phyloP scores from a whole-genome alignment of 2,888 invertebrate genomes.

The Drosophila mimica region DNA sequence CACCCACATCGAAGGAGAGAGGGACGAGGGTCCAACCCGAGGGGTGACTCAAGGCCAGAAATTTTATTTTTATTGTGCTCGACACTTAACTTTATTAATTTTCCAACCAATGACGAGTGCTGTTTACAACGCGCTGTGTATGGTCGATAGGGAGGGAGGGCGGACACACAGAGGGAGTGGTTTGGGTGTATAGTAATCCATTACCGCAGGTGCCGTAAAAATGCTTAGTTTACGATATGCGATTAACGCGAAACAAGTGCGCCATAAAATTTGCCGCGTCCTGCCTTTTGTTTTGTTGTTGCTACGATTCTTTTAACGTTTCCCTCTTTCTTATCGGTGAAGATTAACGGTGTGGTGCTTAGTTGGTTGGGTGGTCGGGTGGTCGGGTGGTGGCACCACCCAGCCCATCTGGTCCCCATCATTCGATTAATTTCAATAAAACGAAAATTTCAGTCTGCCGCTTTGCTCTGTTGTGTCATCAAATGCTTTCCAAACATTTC shows the following conservation, averaged over 20 bases:
- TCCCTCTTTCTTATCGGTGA: slow-evolving; percentile 17
- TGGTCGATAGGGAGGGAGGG: neutral
- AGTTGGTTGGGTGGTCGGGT: neutral
- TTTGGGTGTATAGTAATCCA: slow-evolving; percentile 67
- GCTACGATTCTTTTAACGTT: slow-evolving; percentile 21
- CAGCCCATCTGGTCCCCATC: slow-evolving; percentile 41
- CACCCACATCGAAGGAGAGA: neutral
- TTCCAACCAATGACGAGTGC: slow-evolving; percentile 70
- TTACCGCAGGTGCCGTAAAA: slow-evolving; percentile 81
- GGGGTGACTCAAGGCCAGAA: slow-evolving; percentile 44
- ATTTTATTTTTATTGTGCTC: slow-evolving; percentile 77
- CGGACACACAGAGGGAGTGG: neutral
- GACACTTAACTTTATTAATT: slow-evolving; percentile 81
- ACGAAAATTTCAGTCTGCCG: slow-evolving; percentile 48
- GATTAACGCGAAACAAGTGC: slow-evolving; percentile 80
- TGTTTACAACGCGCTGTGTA: slow-evolving; percentile 4
- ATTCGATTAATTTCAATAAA: slow-evolving; percentile 81
- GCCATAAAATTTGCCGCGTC: slow-evolving; percentile 70
- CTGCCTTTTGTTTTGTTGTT: slow-evolving; percentile 52
- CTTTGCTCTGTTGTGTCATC: slow-evolving; percentile 25
- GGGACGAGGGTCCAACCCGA: neutral
- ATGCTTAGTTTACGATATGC: slow-evolving; percentile 81
- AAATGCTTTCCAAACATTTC: slow-evolving; percentile 32
- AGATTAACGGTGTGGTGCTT: neutral
- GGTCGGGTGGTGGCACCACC: neutral